A percentile compares a stretch with the other conserved stretches of the same genome.
Evolutionary conservation across 2,797 vertebrate genomes (phyloP).

Genomic region (Apodemus agrarius): DNA sequence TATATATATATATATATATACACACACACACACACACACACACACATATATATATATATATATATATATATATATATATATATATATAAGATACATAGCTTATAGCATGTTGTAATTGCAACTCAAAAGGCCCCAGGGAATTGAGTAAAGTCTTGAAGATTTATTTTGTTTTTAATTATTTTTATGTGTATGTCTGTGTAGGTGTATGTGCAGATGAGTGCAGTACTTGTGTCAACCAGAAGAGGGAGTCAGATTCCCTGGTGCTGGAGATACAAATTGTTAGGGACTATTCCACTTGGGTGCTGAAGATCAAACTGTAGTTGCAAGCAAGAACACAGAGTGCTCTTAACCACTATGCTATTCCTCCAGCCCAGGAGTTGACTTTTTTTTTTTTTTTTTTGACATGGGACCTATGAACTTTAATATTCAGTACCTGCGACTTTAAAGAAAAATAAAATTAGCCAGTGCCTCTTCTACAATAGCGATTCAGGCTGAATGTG

Average conservation of each 20-base stretch:
- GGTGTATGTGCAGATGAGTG: background rate
- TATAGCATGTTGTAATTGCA: background rate
- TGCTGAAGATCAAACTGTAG: background rate
- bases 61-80: too few relatives aligned
- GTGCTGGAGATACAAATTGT: background rate
- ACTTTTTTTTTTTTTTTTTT: too few relatives aligned
- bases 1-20: too few relatives aligned
- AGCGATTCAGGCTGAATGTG: slow-evolving; percentile 30
- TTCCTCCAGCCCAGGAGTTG: background rate
- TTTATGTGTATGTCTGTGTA: background rate
- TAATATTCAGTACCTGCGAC: background rate
- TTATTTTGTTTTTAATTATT: background rate
- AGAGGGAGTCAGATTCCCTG: background rate
- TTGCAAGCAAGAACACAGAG: background rate
- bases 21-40: too few relatives aligned
- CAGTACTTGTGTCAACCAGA: background rate
- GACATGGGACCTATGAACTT: background rate
- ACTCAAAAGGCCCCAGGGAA: background rate
- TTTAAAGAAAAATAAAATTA: background rate
- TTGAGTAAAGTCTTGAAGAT: background rate
- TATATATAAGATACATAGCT: background rate
- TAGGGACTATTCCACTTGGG: background rate
- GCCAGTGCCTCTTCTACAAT: background rate
- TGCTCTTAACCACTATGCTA: background rate
- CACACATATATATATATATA: too few relatives aligned